Conservation (phyloP, 2,797 vertebrate genomes). For the Chanos chanos region DNA sequence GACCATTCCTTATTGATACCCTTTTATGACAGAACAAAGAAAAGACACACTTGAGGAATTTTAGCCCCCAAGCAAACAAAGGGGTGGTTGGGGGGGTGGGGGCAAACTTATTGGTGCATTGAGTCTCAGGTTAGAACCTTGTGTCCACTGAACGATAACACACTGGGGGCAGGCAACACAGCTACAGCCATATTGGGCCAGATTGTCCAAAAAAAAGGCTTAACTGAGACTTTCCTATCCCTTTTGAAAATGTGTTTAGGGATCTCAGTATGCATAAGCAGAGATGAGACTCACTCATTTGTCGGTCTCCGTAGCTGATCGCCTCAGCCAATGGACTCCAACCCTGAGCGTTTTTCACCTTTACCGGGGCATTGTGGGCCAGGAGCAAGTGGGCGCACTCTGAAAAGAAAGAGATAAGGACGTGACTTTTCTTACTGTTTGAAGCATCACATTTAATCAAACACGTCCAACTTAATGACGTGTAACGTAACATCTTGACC, state of each 20-base stretch:
- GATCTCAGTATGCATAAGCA: neutral
- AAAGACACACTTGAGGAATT: constrained; percentile 58
- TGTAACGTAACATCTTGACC: too few relatives aligned
- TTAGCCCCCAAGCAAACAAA: constrained; percentile 21
- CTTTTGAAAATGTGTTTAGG: too few relatives aligned
- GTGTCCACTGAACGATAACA: neutral
- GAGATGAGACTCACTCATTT: constrained; percentile 87
- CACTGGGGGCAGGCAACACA: too few relatives aligned
- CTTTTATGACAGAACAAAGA: constrained; percentile 59
- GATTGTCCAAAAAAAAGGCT: neutral
- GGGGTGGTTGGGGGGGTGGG: neutral
- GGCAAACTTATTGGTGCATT: too few relatives aligned
- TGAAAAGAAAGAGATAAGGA: constrained; percentile 53
- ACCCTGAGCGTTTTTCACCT: constrained; percentile 99
- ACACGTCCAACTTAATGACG: too few relatives aligned
- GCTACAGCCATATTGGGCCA: too few relatives aligned
- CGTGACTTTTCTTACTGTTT: neutral
- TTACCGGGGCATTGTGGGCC: constrained; percentile 98
- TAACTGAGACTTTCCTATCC: too few relatives aligned
- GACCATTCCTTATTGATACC: constrained; percentile 48
- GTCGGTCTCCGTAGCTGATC: constrained; percentile 98
- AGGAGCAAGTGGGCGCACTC: constrained; percentile 98
- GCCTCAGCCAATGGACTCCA: constrained; percentile 99
- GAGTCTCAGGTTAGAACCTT: too few relatives aligned
- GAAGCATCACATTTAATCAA: too few relatives aligned